Evolutionary conservation across 2,888 invertebrate species (phyloP), one percentile per base, ranked within the genome.

Genomic region (Macroteleia sp.): DNA sequence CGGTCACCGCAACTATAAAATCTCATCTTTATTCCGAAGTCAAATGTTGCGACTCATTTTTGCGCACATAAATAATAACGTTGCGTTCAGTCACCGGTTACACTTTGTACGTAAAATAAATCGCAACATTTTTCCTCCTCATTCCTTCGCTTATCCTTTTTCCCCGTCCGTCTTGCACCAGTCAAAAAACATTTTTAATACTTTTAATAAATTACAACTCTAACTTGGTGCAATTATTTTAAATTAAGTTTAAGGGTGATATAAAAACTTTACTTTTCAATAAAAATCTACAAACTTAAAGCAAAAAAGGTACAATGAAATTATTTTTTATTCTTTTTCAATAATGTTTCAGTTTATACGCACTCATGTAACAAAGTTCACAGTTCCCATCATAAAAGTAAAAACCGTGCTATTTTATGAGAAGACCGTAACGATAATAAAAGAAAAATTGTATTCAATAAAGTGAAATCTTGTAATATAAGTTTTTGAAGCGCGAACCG

Each of bases 381-480:
- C 62, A 44, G 28, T 46, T 52, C n/a, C 61, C 12, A 46, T 64
- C 64, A 44, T 69, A 69, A 76, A 69, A 41, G 69, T 52, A 59
- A 76, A 77, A 66, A 70, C 50, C 54, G 57, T 30, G 64, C 54
- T 44, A 52, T 44, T 66, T 74, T 67, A 57, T 52, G 61, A 54
- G 36, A 50, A 69, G 56, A 52, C 30, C 69, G 46, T 64, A 36
- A 64, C 59, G 59, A 66, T 59, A 30, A 70, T 70, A 70, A 77
- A 70, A 70, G 57, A 70, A 69, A 76, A 57, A 69, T 70, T 50
- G 69, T 52, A 59, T 57, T 57, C 62, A 59, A 70, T 76, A 57
- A 76, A 57, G 50, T 39, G 42, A 57, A 76, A 76, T 70, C 62
- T 59, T 46, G 69, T 52, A 50, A 64, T 50, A 50, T 54, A 59